Conservation (phyloP, 1,140 invertebrate species). For the Bombus soroeensis region DNA sequence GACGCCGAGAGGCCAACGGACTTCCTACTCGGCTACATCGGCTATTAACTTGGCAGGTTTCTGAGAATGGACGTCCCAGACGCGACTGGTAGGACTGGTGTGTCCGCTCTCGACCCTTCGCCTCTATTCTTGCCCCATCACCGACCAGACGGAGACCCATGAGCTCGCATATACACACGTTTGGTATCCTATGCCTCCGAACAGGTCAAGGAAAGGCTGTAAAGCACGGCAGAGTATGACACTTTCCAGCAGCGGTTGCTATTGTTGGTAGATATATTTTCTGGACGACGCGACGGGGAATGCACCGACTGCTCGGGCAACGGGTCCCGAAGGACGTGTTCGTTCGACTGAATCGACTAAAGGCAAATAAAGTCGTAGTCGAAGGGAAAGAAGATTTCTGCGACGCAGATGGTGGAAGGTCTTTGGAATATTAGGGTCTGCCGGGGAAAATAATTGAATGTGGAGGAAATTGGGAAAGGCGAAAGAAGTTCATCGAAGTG, state of each 20-base stretch:
- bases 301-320: not conserved
- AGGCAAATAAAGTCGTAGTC: not conserved
- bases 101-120: conserved; percentile 40
- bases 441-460: not conserved
- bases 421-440: not conserved
- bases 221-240: conserved; percentile 21
- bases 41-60: conserved; percentile 75
- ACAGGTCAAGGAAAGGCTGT: conserved; percentile 64
- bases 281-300: not conserved
- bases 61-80: conserved; percentile 73
- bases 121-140: conserved; percentile 48
- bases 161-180: not conserved
- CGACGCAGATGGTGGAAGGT: too few relatives aligned
- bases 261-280: conserved; percentile 2
- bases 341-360: not conserved
- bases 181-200: not conserved
- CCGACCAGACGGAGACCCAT: not conserved
- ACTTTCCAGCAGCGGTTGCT: not conserved
- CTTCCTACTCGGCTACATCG: conserved; percentile 70
- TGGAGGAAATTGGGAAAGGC: too few relatives aligned
- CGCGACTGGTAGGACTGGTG: conserved; percentile 59
- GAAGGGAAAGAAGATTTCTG: not conserved
- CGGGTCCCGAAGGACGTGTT: not conserved
- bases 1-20: conserved; percentile 67
- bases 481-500: not conserved